Evolutionary conservation across 2,888 invertebrate genomes (phyloP), one percentile per base, ranked within the genome.

Genomic region (Pelosia muscerda): DNA sequence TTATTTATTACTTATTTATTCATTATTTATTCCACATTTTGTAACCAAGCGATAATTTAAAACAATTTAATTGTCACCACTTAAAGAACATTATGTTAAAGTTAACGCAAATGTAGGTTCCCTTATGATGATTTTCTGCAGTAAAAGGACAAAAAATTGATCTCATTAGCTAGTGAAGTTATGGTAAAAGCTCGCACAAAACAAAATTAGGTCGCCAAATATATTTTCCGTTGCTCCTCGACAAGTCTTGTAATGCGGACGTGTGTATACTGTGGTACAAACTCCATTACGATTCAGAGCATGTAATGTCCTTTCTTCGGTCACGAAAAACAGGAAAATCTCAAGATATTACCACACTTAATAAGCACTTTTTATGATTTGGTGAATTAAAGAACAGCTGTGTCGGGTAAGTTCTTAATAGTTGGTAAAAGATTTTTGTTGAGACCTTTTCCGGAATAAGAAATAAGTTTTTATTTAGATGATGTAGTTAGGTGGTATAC

Each of bases 231-330:
- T 78, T 84, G 83, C 81, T 78, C 81, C 86, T 86, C 84, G 79
- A 83, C 83, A 84, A 79, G 85, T 85, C 84, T 78, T 81, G 81
- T 81, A 83, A 81, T 86, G 85, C 49, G 56, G 23, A 26, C 55
- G 65, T 75, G 63, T 66, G 55, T 69, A 78, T 68, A 63, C 59
- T 67, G 84, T 78, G 84, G 84, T 85, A 83, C 85, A 83, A 84
- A 83, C 81, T 85, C 88, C 89, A 89, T 91, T 89, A 81, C 78
- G 80, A 92, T 92, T 91, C 90, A 81, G 82, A 78, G 79, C 89
- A 85, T 87, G 89, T 83, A 76, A 68, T 72, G 76, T 77, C 74
- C 76, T 76, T 72, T 66, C 63, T 67, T 61, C 66, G 75, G 76
- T 69, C 72, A 72, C 75, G 54, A 38, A 66, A 75, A 68, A 58